Base-by-base conservation (phyloP, 2,797 vertebrate species). In the Amblyraja radiata region DNA sequence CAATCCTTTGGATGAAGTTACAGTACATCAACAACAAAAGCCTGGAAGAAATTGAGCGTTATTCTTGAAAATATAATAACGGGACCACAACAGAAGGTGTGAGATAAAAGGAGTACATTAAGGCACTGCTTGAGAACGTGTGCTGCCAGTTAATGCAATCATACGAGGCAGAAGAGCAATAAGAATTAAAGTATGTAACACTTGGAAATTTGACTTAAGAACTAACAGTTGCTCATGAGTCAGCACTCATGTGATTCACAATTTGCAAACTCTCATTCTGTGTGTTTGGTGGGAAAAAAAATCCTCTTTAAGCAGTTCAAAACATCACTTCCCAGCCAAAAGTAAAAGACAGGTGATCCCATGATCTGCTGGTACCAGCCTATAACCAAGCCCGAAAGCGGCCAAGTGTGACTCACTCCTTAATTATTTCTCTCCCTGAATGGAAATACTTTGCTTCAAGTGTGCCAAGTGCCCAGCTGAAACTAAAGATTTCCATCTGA, bases 401-500 rank as follows among this genome's bases (percentile, higher is more conserved):
- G 16, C 61, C 84, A 88, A 68, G 63, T 14, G n/a, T 88, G 84
- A 88, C 84, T 88, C 61, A 68, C 16, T 88, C 84, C 32, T 36
- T 68, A 32, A 68, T 68, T 68, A 88, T 88, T 32, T 68, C n/a
- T 86, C 58, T 68, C 18, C 7, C 7, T 21, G 61, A n/a, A 21
- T 21, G 61, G 84, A 88, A 88, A 88, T 14, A 88, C n/a, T 88
- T 88, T 2, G 9, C 61, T n/a, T 68, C 84, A 21, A 68, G n/a
- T 36, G 36, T 88, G 61, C 84, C 84, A 88, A 68, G 13, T 68
- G 18, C 84, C 14, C 84, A 88, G 84, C 61, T 88, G n/a, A 88
- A 68, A 68, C 18, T 68, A 68, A 68, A 68, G 84, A 88, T 88
- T 68, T 88, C 84, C 84, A 88, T 88, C 61, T 36, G 61, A 88